phyloP scores from a whole-genome alignment of 2,113 vertebrate genomes.

The Passer montanus region DNA sequence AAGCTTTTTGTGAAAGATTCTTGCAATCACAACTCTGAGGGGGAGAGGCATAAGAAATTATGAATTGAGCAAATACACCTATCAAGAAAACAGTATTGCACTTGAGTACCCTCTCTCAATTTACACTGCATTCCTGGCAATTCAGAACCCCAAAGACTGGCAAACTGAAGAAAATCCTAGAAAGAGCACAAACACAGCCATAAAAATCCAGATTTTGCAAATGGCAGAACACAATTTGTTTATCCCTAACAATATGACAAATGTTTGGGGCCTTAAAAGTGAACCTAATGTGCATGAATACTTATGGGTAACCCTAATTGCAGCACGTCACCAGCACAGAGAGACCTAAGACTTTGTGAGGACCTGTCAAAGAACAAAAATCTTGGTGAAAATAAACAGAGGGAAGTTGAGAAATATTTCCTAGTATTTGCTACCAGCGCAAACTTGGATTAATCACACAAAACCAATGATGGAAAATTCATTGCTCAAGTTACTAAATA shows the following conservation, averaged over 20 bases:
- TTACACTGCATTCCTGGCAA: not conserved
- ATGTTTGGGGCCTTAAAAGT: not conserved
- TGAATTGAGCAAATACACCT: not conserved
- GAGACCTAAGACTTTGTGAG: not conserved
- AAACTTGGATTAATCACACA: not conserved
- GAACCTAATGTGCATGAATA: not conserved
- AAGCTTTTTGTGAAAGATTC: not conserved
- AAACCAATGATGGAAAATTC: constrained; percentile 23
- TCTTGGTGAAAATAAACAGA: not conserved
- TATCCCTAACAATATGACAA: not conserved
- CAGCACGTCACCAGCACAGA: not conserved
- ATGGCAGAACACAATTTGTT: not conserved
- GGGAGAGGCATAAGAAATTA: not conserved
- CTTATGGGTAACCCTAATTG: not conserved
- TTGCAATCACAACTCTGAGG: not conserved
- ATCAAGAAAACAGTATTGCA: not conserved
- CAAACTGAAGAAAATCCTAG: not conserved
- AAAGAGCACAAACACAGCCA: not conserved
- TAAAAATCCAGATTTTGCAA: not conserved
- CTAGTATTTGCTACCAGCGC: not conserved
- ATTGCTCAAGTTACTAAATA: constrained; percentile 1
- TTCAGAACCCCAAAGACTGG: not conserved
- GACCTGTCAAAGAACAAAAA: not conserved
- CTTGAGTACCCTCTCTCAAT: not conserved
- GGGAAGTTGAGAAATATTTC: constrained; percentile 1